Evolutionary conservation across 2,797 vertebrate species (phyloP).

Genomic region (Acanthurus leucopareius): DNA sequence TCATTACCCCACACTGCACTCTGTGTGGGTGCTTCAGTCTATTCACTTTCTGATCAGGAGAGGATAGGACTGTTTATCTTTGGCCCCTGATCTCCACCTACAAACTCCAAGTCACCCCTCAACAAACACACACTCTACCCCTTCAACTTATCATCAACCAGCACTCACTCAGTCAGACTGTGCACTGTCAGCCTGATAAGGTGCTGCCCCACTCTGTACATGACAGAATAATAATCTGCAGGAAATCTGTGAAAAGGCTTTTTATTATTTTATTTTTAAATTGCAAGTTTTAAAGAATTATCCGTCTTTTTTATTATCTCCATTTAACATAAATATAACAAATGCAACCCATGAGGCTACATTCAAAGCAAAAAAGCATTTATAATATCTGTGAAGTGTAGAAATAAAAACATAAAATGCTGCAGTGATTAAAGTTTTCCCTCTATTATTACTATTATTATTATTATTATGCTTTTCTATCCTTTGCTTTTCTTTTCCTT

Average conservation of each 20-base stretch:
- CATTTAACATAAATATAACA: no score
- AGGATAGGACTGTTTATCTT: conserved; percentile 25
- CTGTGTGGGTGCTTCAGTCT: not conserved
- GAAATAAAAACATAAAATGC: no score
- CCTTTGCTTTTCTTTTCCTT: no score
- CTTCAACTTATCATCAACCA: not conserved
- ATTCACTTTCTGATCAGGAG: conserved; percentile 19
- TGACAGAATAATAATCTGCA: not conserved
- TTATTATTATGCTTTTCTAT: not conserved
- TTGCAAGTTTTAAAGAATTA: no score
- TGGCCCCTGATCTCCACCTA: conserved; percentile 10
- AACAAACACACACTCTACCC: not conserved
- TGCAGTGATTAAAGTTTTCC: no score
- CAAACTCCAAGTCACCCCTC: conserved; percentile 2
- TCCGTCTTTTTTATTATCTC: no score
- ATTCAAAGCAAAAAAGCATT: no score
- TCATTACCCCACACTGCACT: conserved; percentile 1
- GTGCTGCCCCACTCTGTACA: conserved; percentile 7
- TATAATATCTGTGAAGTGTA: no score
- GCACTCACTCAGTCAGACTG: not conserved
- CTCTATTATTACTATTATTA: no score
- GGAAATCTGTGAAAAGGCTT: not conserved
- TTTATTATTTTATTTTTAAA: no score
- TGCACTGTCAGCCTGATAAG: not conserved
- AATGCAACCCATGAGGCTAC: no score